Evolutionary conservation across 1,140 invertebrate genomes (phyloP).

Genomic region (Eurytemora carolleeae): DNA sequence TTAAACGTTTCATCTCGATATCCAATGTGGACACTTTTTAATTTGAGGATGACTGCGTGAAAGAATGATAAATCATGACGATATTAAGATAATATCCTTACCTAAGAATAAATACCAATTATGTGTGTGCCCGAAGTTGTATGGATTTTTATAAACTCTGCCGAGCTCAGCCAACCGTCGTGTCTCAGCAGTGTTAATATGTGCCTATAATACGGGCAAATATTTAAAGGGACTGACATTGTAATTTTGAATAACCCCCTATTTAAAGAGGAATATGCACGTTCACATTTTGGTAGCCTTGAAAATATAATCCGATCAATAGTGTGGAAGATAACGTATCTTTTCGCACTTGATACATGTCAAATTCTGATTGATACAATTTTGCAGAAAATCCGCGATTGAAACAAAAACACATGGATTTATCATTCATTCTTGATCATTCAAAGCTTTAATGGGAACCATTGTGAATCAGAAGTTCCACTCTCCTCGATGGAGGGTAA

Average conservation of each 20-base stretch:
- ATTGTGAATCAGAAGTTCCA: too few relatives aligned
- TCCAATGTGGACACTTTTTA: background rate
- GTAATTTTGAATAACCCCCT: background rate
- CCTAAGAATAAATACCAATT: conserved; percentile 12
- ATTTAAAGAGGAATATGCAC: background rate
- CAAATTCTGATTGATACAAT: too few relatives aligned
- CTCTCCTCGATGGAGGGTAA: too few relatives aligned
- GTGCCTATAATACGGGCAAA: conserved; percentile 27
- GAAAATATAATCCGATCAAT: background rate
- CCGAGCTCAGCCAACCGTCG: conserved; percentile 39
- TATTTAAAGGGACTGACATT: background rate
- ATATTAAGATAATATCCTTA: background rate
- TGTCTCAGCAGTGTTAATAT: conserved; percentile 61
- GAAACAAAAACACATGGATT: too few relatives aligned
- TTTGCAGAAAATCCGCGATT: too few relatives aligned
- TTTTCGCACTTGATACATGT: background rate
- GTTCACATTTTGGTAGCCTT: background rate
- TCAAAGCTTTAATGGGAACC: too few relatives aligned
- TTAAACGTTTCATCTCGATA: background rate
- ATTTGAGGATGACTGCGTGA: background rate
- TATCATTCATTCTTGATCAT: too few relatives aligned
- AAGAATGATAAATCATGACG: background rate
- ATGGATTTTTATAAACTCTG: conserved; percentile 22
- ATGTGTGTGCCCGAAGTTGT: conserved; percentile 3
- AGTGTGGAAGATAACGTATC: background rate